These are phyloP conservation scores for Oceanodroma leucorhoa DNA, from an alignment of 2,797 vertebrate species.

Conservation along the genomic window DNA sequence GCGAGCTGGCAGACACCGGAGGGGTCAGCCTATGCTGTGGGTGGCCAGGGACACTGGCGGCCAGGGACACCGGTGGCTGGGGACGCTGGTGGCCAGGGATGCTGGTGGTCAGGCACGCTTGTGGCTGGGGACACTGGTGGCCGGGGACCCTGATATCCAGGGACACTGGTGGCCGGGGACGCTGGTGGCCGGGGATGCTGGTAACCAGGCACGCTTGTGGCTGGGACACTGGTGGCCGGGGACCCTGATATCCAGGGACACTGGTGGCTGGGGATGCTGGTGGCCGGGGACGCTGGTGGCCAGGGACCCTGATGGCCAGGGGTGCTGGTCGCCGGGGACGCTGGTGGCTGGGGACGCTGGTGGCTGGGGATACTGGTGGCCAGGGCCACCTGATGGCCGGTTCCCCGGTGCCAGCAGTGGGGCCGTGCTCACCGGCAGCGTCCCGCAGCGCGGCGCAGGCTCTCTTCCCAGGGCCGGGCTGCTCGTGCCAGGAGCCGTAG, in stretches of 20 bases:
- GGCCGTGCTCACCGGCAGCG: neutral
- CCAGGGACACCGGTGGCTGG: accelerated
- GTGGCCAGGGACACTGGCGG: neutral
- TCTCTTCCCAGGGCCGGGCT: neutral
- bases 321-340: accelerated
- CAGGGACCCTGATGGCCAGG: neutral
- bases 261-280: neutral
- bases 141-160: accelerated
- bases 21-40: neutral
- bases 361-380: neutral
- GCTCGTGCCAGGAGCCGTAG: neutral
- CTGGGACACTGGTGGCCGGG: neutral
- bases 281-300: too few species aligned
- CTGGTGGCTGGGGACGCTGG: neutral
- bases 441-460: neutral
- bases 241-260: too few species aligned
- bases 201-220: neutral
- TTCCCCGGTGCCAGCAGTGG: accelerated
- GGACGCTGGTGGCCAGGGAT: neutral
- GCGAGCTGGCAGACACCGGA: accelerated
- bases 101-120: neutral
- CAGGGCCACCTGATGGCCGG: neutral
- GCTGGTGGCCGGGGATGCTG: neutral
- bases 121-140: neutral
- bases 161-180: neutral